Conservation (phyloP, 2,888 invertebrate genomes). For the Gastracanthus pulcherrimus region DNA sequence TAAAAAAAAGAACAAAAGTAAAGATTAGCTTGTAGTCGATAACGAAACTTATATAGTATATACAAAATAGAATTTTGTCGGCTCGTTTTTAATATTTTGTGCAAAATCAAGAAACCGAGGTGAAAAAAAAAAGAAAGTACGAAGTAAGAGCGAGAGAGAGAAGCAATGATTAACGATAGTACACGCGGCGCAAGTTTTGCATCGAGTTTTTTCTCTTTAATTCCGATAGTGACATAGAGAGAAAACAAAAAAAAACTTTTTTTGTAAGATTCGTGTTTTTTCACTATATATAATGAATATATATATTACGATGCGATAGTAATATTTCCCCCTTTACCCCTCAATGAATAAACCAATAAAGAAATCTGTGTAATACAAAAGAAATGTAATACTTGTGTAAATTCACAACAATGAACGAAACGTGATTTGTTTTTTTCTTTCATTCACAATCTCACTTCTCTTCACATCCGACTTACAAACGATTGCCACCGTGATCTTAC, state of each 20-base stretch:
- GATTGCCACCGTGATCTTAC: conserved; percentile 17
- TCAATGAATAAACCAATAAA: conserved; percentile 36
- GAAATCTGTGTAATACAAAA: conserved; percentile 68
- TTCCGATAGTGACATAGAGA: conserved; percentile 38
- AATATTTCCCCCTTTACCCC: conserved; percentile 58
- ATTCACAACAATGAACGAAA: conserved; percentile 68
- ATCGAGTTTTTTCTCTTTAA: conserved; percentile 28
- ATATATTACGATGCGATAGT: conserved; percentile 61
- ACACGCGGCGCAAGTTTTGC: conserved; percentile 41
- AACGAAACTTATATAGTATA: conserved; percentile 1
- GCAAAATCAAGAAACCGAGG: conserved; percentile 14
- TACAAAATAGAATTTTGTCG: conserved; percentile 15
- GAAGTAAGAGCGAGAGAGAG: not conserved
- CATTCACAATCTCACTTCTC: conserved; percentile 47
- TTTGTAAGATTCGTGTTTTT: conserved; percentile 65
- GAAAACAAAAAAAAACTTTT: conserved; percentile 45
- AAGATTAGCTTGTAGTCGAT: conserved; percentile 40
- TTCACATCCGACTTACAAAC: conserved; percentile 58
- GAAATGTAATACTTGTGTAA: conserved; percentile 70
- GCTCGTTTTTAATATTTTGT: conserved; percentile 40
- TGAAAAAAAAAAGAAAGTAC: not conserved
- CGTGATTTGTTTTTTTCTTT: conserved; percentile 68
- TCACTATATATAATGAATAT: conserved; percentile 54
- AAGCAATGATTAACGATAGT: conserved; percentile 13
- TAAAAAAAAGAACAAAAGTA: not conserved